Evolutionary conservation across 2,113 vertebrate species (phyloP), one percentile per base, ranked within the genome.

Genomic region (Columba livia): DNA sequence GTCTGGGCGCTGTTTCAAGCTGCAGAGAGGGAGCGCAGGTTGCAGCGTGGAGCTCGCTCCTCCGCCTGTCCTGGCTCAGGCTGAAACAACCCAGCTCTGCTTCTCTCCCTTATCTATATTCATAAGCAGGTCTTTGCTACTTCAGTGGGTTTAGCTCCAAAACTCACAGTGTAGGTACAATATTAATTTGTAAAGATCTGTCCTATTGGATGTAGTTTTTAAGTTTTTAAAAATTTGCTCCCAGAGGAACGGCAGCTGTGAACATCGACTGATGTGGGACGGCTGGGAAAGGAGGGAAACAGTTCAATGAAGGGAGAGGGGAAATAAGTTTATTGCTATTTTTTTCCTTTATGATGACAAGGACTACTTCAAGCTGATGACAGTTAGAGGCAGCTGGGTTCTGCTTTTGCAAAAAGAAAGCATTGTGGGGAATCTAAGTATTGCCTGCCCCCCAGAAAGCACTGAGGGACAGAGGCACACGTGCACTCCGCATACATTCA

Each of bases 21-120:
- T 24, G 3, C 0, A 2, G 51, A 66, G 48, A 13, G 19, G 26
- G 42, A 17, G 6, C 0, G 0, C 9, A 67, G 19, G 9, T 29
- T 85, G 42, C 42, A 8, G 29, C 74, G n/a, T 24, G 73, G 34
- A 69, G 31, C n/a, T 42, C 38, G 29, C 15, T 57, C 25, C 57
- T 79, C 58, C 50, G 44, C 38, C 54, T 44, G 21, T 57, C 44
- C 10, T 51, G 58, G 28, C 58, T 58, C 28, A 13, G 47, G 21
- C 4, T 53, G 81, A 58, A 61, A 61, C n/a, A 58, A 65, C 28
- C 15, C 53, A 79, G 7, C n/a, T 65, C 57, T 38, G 2, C 20
- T 77, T 67, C 40, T 85, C 47, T 36, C 50, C 31, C 34, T 77
- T 53, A 21, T 18, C 72, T 72, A 0, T 2, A 40, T 56, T 36